Base-by-base conservation (phyloP, 2,113 vertebrate genomes). In the Reinhardtius hippoglossoides region DNA sequence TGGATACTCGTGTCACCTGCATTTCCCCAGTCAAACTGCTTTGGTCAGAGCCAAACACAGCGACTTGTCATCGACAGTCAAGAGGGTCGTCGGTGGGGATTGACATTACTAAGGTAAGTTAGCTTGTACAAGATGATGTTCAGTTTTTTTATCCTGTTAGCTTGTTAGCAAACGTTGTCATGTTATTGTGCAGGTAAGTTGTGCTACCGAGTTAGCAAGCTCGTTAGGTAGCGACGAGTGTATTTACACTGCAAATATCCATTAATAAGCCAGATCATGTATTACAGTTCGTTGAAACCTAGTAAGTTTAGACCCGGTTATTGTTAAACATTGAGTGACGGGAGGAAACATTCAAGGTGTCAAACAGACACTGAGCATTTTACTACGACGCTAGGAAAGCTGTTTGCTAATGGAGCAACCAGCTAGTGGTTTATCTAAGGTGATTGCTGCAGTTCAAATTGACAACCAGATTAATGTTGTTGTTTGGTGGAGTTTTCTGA, bases 151-250 rank as follows among this genome's bases (percentile, higher is more conserved):
- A 75, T 63, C 56, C 42, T 35, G 55, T 71, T 85, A 78, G 83
- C 83, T 26, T 70, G 72, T 60, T 87, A 85, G 76, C 88, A 3
- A 42, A 42, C 0, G 56, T 78, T 80, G 78, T 80, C 35, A 69
- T 88, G 77, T 87, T 87, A 70, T 87, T 82, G 60, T 82, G 76
- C 88, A 92, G 91, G 90, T 91, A 86, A 88, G 71, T 88, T 80
- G 59, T 81, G 86, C 81, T 85, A 66, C 2, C 6, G 42, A 72
- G 67, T 80, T 88, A 86, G 88, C 85, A 26, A 50, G 62, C 70
- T 64, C 18, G 48, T 37, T 67, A 61, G 76, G 76, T 84, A 54
- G 21, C 18, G 24, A 24, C 44, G 8, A 46, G 5, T 66, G 1
- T 80, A 21, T 84, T 81, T 68, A 74, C 40, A 4, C 1, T 56